Evolutionary conservation across 2,113 vertebrate genomes (phyloP).

Genomic region (Paratilapia polleni): DNA sequence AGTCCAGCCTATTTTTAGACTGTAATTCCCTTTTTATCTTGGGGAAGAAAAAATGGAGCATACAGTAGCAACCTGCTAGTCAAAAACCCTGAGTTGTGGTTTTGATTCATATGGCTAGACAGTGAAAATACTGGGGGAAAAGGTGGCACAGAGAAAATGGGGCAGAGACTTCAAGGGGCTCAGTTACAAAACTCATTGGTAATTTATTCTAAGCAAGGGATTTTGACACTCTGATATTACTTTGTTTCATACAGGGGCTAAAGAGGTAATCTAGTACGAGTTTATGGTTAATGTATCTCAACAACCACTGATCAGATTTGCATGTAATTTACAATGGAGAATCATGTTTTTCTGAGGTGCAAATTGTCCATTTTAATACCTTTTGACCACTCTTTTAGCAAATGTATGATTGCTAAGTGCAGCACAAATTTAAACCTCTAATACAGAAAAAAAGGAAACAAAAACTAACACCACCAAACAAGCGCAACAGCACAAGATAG

Average conservation of each 20-base stretch:
- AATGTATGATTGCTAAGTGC: background rate
- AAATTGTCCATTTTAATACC: background rate
- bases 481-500: background rate
- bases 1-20: constrained; percentile 49
- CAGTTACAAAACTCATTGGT: background rate
- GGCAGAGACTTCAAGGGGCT: background rate
- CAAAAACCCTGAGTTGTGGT: constrained; percentile 22
- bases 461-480: background rate
- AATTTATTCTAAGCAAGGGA: background rate
- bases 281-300: background rate
- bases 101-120: constrained; percentile 1
- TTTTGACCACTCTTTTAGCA: background rate
- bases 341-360: rapidly evolving
- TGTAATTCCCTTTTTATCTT: constrained; percentile 21
- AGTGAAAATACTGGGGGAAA: background rate
- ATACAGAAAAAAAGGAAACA: background rate
- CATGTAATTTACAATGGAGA: background rate
- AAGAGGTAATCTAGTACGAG: background rate
- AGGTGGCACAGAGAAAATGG: background rate
- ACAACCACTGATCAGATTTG: background rate
- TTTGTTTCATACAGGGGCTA: background rate
- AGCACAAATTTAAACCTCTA: background rate
- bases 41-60: constrained; percentile 8
- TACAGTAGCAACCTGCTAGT: constrained; percentile 19
- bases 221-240: background rate